Evolutionary conservation across 2,888 invertebrate species (phyloP).

Genomic region (Drosophila planitibia): DNA sequence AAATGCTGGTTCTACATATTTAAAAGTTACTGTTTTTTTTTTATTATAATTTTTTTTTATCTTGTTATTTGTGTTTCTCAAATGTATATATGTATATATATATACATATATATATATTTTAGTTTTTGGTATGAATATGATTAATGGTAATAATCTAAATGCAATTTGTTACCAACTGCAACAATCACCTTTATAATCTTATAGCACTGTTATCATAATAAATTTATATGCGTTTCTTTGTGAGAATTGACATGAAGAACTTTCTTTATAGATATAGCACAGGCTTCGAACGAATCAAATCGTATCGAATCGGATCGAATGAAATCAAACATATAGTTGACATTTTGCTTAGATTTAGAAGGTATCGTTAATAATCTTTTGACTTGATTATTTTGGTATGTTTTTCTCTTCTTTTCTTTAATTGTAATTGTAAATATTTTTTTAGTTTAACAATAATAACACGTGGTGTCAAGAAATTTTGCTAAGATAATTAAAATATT

Average conservation of each 20-base stretch:
- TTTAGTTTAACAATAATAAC: slow-evolving; percentile 72
- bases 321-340: slow-evolving; percentile 6
- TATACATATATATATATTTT: not conserved
- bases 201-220: slow-evolving; percentile 4
- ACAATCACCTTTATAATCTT: slow-evolving; percentile 8
- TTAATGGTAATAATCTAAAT: slow-evolving; percentile 39
- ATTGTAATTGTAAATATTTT: slow-evolving; percentile 39
- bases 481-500: slow-evolving; percentile 68
- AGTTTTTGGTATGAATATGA: slow-evolving; percentile 27
- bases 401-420: slow-evolving; percentile 19
- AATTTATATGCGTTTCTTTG: slow-evolving; percentile 10
- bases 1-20: slow-evolving; percentile 10
- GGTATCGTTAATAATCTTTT: slow-evolving; percentile 11
- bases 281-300: slow-evolving; percentile 8
- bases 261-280: slow-evolving; percentile 9
- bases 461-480: slow-evolving; percentile 71
- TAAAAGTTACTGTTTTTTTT: slow-evolving; percentile 19
- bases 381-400: slow-evolving; percentile 34
- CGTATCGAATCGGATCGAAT: not conserved
- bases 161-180: slow-evolving; percentile 45
- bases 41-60: not conserved
- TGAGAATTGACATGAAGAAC: slow-evolving; percentile 42
- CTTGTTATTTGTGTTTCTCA: slow-evolving; percentile 4
- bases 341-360: slow-evolving; percentile 20
- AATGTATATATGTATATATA: not conserved